Evolutionary conservation across 2,797 vertebrate genomes (phyloP).

Genomic region (Cuculus canorus): DNA sequence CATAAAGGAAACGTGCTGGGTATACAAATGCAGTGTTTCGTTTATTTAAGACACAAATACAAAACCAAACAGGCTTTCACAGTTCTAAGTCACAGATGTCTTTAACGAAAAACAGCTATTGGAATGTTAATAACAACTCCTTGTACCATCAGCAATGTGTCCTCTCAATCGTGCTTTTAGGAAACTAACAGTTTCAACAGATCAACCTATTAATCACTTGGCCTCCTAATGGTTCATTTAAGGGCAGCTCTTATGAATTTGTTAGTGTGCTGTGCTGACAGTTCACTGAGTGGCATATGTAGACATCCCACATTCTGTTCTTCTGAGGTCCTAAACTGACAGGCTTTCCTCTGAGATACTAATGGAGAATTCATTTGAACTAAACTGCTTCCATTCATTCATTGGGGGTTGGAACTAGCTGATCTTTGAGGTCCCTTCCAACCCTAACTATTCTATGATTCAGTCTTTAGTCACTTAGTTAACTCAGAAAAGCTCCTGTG

Average conservation of each 20-base stretch:
- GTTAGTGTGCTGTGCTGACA: not conserved
- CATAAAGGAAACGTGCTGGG: constrained; percentile 57
- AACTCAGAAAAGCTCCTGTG: not conserved
- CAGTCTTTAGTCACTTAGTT: constrained; percentile 2
- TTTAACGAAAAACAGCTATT: constrained; percentile 66
- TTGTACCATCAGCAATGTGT: constrained; percentile 56
- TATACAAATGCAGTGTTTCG: constrained; percentile 24
- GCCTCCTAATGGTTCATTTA: not conserved
- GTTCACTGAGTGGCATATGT: not conserved
- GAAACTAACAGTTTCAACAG: constrained; percentile 39
- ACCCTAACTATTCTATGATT: too few species aligned
- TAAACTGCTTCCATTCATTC: constrained; percentile 6
- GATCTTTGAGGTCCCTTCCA: too few species aligned
- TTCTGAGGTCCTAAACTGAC: not conserved
- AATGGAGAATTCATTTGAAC: constrained; percentile 13
- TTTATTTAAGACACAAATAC: constrained; percentile 62
- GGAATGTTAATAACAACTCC: constrained; percentile 61
- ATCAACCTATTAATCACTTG: constrained; percentile 62
- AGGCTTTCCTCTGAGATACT: not conserved
- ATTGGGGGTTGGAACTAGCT: too few species aligned
- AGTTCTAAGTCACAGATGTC: constrained; percentile 61
- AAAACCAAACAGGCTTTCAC: constrained; percentile 64
- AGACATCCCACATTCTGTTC: not conserved
- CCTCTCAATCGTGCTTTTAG: constrained; percentile 46
- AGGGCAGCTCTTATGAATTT: constrained; percentile 1